Evolutionary conservation across 1,140 invertebrate species (phyloP).

Genomic region (Drosophila arizonae): DNA sequence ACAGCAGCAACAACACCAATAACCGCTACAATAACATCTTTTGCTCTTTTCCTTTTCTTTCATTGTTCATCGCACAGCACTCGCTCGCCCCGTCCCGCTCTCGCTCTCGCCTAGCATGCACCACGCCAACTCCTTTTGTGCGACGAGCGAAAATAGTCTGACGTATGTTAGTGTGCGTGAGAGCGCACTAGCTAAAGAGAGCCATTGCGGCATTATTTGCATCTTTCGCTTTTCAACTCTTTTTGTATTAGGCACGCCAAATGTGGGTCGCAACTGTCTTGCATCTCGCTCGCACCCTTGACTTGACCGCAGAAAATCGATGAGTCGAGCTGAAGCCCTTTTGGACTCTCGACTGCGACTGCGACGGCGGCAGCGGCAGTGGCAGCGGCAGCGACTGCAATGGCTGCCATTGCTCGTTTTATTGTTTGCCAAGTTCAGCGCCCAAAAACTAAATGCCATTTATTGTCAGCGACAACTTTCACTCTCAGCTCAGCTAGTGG

Average conservation of each 20-base stretch:
- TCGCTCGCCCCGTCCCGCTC: background rate
- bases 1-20: slow-evolving; percentile 28
- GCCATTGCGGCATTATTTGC: slow-evolving; percentile 63
- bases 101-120: slow-evolving; percentile 4
- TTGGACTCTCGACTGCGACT: slow-evolving; percentile 3
- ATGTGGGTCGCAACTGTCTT: slow-evolving; percentile 55
- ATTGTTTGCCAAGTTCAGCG: slow-evolving; percentile 75
- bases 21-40: slow-evolving; percentile 65
- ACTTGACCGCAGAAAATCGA: slow-evolving; percentile 79
- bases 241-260: slow-evolving; percentile 44
- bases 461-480: slow-evolving; percentile 74
- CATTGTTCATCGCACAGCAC: slow-evolving; percentile 58
- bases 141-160: background rate
- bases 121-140: slow-evolving; percentile 48
- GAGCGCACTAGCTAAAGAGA: slow-evolving; percentile 11
- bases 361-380: background rate
- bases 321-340: slow-evolving; percentile 38
- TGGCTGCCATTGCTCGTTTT: slow-evolving; percentile 40
- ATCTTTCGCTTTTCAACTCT: slow-evolving; percentile 76
- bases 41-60: slow-evolving; percentile 55
- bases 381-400: too few species aligned
- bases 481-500: slow-evolving; percentile 43
- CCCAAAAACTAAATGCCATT: slow-evolving; percentile 80
- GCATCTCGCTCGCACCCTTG: slow-evolving; percentile 32
- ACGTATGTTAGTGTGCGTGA: background rate